Evolutionary conservation across 1,140 invertebrate species (phyloP).

Genomic region (Sminthurides bifidus): DNA sequence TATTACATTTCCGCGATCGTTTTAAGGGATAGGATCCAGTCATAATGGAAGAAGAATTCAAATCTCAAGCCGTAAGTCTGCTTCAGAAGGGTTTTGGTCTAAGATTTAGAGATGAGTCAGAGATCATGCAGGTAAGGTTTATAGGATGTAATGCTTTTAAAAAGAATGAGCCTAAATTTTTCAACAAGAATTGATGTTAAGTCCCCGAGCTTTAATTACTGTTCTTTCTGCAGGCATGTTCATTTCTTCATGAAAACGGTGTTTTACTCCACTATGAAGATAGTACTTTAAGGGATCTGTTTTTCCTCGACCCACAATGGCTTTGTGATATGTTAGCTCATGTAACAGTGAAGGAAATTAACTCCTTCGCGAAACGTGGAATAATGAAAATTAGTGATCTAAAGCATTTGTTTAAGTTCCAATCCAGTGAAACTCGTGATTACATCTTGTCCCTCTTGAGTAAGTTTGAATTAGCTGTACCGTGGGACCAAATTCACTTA

Average conservation of each 20-base stretch:
- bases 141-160: slow-evolving; percentile 11
- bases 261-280: slow-evolving; percentile 97
- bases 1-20: slow-evolving; percentile 34
- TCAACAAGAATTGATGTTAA: neutral
- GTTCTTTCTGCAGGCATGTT: slow-evolving; percentile 65
- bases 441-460: slow-evolving; percentile 82
- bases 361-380: slow-evolving; percentile 82
- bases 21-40: slow-evolving; percentile 68
- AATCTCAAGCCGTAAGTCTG: slow-evolving; percentile 36
- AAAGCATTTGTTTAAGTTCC: slow-evolving; percentile 77
- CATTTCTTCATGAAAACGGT: slow-evolving; percentile 95
- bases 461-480: slow-evolving; percentile 95
- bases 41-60: slow-evolving; percentile 72
- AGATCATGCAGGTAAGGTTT: slow-evolving; percentile 27
- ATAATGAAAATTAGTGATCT: slow-evolving; percentile 90
- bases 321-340: slow-evolving; percentile 93
- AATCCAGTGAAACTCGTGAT: slow-evolving; percentile 48
- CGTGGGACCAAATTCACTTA: slow-evolving; percentile 85
- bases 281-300: slow-evolving; percentile 83
- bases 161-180: neutral
- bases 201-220: neutral
- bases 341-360: slow-evolving; percentile 90
- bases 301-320: slow-evolving; percentile 96
- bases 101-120: slow-evolving; percentile 28
- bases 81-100: slow-evolving; percentile 27